Conservation (phyloP, 1,140 invertebrate species). For the Zaprionus ghesquierei region DNA sequence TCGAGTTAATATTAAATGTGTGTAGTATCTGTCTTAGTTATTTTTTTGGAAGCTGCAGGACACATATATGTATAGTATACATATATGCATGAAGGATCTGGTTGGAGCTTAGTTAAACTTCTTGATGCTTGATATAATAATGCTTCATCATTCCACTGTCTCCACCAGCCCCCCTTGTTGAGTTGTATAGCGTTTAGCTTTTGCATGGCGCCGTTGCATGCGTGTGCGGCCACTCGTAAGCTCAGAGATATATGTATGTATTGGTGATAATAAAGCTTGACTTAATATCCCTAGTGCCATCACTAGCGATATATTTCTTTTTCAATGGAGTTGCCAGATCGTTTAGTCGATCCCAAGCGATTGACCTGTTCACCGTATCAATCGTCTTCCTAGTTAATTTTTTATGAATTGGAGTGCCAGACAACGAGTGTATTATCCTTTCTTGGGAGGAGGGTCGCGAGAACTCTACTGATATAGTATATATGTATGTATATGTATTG, state of each 20-base stretch:
- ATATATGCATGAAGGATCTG: background rate
- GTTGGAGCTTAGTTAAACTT: background rate
- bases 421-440: constrained; percentile 44
- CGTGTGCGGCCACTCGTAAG: constrained; percentile 27
- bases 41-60: constrained; percentile 56
- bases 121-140: background rate
- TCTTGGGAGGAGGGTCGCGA: constrained; percentile 4
- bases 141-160: constrained; percentile 1
- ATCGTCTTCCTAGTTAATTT: background rate
- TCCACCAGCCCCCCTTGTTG: background rate
- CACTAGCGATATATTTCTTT: background rate
- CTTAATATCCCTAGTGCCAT: constrained; percentile 9
- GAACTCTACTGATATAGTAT: constrained; percentile 44
- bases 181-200: constrained; percentile 35
- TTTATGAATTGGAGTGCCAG: constrained; percentile 30
- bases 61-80: constrained; percentile 17
- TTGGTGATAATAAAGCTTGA: constrained; percentile 41
- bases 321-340: background rate
- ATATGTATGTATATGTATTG: background rate
- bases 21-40: constrained; percentile 20
- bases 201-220: background rate
- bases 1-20: constrained; percentile 19
- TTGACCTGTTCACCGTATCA: background rate
- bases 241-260: constrained; percentile 32
- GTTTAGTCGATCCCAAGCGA: background rate